Percentiles rank a stretch among this genome's conserved stretches.
These are phyloP conservation scores for Phrynocephalus versicolor DNA, from an alignment of 2,113 vertebrate genomes.

Conservation along the genomic window DNA sequence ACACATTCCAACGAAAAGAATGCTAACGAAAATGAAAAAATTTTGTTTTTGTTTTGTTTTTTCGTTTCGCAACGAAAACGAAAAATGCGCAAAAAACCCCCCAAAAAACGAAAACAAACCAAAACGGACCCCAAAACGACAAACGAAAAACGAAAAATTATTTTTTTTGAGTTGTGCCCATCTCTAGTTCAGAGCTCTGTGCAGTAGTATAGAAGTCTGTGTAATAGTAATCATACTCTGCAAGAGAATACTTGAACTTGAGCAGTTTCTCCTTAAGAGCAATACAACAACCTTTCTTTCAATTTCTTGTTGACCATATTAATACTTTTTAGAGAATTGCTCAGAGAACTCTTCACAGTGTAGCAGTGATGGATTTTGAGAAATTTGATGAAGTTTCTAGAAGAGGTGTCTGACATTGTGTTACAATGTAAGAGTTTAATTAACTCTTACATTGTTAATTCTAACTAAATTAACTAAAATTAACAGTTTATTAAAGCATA, in stretches of 20 bases:
- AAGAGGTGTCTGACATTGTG: not conserved
- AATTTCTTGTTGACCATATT: not conserved
- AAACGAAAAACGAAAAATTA: too few species aligned
- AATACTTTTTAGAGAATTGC: not conserved
- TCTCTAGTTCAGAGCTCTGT: too few species aligned
- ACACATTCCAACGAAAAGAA: too few species aligned
- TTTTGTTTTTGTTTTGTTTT: too few species aligned
- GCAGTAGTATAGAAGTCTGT: not conserved
- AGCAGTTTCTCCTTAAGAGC: not conserved
- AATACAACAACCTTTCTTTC: not conserved
- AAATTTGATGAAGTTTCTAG: not conserved
- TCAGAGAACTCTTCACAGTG: not conserved
- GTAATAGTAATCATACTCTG: conserved; percentile 16
- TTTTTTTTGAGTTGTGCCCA: too few species aligned
- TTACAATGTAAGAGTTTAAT: not conserved
- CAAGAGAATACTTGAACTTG: conserved; percentile 12
- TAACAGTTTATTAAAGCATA: not conserved
- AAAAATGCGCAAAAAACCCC: too few species aligned
- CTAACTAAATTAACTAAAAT: too few species aligned
- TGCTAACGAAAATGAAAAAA: too few species aligned
- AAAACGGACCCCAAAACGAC: too few species aligned
- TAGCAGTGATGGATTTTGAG: not conserved
- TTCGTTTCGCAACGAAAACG: too few species aligned
- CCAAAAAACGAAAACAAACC: too few species aligned
- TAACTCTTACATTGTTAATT: too few species aligned